Evolutionary conservation across 2,797 vertebrate genomes (phyloP).

Genomic region (Urocyon cinereoargenteus): DNA sequence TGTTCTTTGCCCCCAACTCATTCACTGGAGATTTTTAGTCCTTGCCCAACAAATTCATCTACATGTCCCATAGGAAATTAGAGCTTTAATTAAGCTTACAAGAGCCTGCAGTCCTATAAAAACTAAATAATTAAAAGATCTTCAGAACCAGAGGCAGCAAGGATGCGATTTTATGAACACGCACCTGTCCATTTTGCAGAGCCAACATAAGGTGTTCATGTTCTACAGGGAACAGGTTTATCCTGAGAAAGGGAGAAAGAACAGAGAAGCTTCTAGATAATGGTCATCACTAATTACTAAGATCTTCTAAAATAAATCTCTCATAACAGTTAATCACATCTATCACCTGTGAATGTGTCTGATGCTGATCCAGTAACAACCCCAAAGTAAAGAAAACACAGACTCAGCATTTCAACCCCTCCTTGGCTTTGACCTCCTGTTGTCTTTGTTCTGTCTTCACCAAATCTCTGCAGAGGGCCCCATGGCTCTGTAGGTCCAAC

Average conservation of each 20-base stretch:
- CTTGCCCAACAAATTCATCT: not conserved
- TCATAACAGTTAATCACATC: not conserved
- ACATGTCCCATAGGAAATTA: constrained; percentile 27
- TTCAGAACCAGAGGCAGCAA: not conserved
- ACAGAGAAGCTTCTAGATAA: too few species aligned
- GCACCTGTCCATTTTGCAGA: not conserved
- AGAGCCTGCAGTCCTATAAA: not conserved
- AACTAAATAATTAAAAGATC: constrained; percentile 31
- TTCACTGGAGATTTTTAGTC: not conserved
- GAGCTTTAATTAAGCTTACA: constrained; percentile 52
- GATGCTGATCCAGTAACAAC: not conserved
- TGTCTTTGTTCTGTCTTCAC: fast-evolving
- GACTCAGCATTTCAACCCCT: not conserved
- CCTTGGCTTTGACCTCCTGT: not conserved
- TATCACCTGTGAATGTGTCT: not conserved
- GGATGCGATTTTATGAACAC: not conserved
- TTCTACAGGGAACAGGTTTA: not conserved
- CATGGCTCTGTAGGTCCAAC: fast-evolving
- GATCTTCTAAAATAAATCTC: not conserved
- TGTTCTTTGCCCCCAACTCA: not conserved
- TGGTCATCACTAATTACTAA: not conserved
- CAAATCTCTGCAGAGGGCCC: not conserved
- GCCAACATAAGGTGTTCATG: fast-evolving
- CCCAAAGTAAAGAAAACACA: not conserved
- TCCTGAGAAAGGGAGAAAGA: too few species aligned